Evolutionary conservation across 1,140 invertebrate genomes (phyloP).

Genomic region (Panulirus ornatus): DNA sequence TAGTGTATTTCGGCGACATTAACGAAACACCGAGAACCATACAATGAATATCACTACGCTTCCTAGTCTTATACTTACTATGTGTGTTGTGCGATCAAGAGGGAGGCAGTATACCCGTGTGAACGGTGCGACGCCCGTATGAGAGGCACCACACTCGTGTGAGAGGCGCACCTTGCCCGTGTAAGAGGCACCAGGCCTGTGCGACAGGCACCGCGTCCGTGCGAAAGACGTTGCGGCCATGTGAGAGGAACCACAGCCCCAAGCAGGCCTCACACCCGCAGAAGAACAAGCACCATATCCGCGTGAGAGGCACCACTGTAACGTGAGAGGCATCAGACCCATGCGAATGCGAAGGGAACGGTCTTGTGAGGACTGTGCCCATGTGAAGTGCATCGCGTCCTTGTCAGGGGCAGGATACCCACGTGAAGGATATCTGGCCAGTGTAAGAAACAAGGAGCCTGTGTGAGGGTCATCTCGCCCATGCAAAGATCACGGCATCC

Average conservation of each 20-base stretch:
- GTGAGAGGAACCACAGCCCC: no score
- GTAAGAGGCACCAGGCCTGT: neutral
- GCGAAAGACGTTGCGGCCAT: no score
- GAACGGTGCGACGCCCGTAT: neutral
- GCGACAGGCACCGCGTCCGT: no score
- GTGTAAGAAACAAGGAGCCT: neutral
- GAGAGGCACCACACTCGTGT: neutral
- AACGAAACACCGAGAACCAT: no score
- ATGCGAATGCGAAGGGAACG: no score
- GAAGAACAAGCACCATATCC: no score
- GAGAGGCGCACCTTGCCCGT: neutral
- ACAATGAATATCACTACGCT: no score
- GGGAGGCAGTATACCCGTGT: neutral
- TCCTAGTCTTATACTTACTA: neutral
- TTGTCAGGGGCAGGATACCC: neutral
- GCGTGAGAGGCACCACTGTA: no score
- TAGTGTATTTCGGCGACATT: no score
- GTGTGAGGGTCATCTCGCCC: neutral
- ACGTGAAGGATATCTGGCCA: neutral
- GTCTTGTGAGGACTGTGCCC: no score
- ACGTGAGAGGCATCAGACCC: no score
- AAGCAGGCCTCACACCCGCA: no score
- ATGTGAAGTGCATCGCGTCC: neutral
- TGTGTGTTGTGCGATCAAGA: neutral
- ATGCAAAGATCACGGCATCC: neutral